These are phyloP conservation scores for Chrysotoxum bicinctum DNA, from an alignment of 2,888 invertebrate genomes.

Conservation along the genomic window DNA sequence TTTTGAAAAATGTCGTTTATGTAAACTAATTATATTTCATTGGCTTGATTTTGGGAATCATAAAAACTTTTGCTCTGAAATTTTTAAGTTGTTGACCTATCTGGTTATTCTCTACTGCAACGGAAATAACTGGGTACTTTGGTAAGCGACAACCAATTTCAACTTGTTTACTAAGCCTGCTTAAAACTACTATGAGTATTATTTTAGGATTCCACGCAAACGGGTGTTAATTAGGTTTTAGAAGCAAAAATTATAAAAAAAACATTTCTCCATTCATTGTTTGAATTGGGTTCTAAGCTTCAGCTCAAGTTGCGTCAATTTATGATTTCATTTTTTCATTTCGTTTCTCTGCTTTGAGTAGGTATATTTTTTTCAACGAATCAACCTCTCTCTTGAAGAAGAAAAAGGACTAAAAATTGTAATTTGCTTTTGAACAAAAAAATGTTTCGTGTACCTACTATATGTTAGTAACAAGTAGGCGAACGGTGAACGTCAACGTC, in stretches of 20 bases:
- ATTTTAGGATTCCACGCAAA: neutral
- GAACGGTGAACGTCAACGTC: neutral
- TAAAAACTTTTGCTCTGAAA: too few species aligned
- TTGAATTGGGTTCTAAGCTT: neutral
- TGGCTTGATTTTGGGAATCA: too few species aligned
- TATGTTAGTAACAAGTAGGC: neutral
- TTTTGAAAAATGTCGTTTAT: too few species aligned
- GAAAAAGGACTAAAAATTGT: neutral
- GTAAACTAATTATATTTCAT: too few species aligned
- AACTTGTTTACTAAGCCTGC: neutral
- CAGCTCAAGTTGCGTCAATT: neutral
- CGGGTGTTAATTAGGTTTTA: conserved; percentile 2
- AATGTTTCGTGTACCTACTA: neutral
- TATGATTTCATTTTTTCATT: conserved; percentile 10
- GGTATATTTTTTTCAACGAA: neutral
- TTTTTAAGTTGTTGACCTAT: too few species aligned
- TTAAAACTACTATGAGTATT: neutral
- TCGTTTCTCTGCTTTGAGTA: neutral
- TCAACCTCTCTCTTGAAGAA: neutral
- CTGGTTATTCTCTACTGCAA: too few species aligned
- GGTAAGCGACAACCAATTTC: neutral
- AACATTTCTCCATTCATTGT: neutral
- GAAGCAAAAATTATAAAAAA: neutral
- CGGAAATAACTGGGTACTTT: too few species aligned
- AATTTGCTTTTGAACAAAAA: neutral